phyloP scores from a whole-genome alignment of 2,113 vertebrate genomes.

The Osmerus eperlanus region DNA sequence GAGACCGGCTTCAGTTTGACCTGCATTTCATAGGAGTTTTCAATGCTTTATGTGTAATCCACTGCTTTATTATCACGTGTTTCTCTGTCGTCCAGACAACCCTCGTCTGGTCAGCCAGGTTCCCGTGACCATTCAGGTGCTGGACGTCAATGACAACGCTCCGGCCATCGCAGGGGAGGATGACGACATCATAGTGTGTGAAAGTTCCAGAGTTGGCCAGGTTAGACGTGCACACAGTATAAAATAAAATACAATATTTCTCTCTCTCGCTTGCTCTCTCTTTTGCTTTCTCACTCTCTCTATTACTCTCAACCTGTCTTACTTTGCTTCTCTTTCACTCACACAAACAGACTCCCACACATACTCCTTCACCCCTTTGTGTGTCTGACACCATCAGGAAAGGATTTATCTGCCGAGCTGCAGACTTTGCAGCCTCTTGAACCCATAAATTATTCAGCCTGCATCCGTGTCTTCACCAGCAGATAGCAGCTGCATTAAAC shows the following conservation, averaged over 20 bases:
- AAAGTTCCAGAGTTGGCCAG: constrained; percentile 84
- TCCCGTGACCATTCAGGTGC: constrained; percentile 82
- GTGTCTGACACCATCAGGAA: constrained; percentile 54
- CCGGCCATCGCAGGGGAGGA: constrained; percentile 79
- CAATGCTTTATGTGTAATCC: no score
- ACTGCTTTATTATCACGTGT: constrained; percentile 9
- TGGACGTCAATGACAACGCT: constrained; percentile 90
- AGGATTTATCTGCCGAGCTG: constrained; percentile 57
- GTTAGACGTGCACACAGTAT: constrained; percentile 60
- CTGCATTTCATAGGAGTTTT: no score
- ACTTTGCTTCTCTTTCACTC: neutral
- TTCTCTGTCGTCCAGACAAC: constrained; percentile 77
- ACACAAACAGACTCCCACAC: neutral
- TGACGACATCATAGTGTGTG: constrained; percentile 83
- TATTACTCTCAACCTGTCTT: neutral
- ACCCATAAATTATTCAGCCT: constrained; percentile 65
- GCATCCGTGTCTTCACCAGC: constrained; percentile 38
- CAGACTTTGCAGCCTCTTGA: constrained; percentile 57
- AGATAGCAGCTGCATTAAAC: constrained; percentile 47
- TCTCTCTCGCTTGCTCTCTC: neutral
- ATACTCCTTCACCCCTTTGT: constrained; percentile 29
- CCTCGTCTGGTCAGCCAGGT: constrained; percentile 80
- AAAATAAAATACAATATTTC: no score
- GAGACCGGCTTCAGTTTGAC: no score
- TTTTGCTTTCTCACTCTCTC: neutral